Conservation (phyloP, 1,140 invertebrate species). For the Nebria ingens region DNA sequence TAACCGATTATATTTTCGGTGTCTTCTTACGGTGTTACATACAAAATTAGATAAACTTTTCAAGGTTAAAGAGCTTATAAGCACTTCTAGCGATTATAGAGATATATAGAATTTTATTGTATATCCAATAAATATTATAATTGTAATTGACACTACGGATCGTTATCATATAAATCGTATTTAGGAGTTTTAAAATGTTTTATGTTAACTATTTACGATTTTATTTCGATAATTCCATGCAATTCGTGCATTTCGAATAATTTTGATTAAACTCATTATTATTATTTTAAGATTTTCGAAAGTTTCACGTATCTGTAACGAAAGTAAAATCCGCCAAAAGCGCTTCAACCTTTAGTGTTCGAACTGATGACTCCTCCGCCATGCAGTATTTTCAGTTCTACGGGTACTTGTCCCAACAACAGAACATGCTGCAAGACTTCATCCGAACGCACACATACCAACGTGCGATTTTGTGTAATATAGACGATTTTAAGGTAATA, state of each 20-base stretch:
- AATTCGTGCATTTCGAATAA: too few relatives aligned
- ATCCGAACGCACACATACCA: slow-evolving; percentile 98
- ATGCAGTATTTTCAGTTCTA: slow-evolving; percentile 99
- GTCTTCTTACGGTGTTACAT: too few relatives aligned
- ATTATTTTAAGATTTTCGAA: slow-evolving; percentile 67
- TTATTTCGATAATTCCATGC: too few relatives aligned
- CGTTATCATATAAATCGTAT: slow-evolving; percentile 2
- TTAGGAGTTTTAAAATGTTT: not conserved
- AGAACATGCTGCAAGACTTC: slow-evolving; percentile 99
- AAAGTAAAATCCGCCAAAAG: slow-evolving; percentile 69
- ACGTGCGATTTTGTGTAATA: slow-evolving; percentile 88
- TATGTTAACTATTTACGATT: slow-evolving; percentile 3
- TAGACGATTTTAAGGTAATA: too few relatives aligned
- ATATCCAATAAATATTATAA: too few relatives aligned
- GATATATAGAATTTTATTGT: too few relatives aligned
- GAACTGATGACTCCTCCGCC: slow-evolving; percentile 94
- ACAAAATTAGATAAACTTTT: too few relatives aligned
- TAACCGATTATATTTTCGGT: too few relatives aligned
- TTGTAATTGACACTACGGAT: too few relatives aligned
- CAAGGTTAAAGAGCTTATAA: too few relatives aligned
- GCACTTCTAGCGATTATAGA: too few relatives aligned
- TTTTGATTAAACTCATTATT: too few relatives aligned
- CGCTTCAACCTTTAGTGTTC: slow-evolving; percentile 82
- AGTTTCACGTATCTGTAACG: slow-evolving; percentile 64
- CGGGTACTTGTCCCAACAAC: slow-evolving; percentile 96